These are phyloP conservation scores for Perccottus glenii DNA, from an alignment of 2,113 vertebrate genomes.

Conservation along the genomic window DNA sequence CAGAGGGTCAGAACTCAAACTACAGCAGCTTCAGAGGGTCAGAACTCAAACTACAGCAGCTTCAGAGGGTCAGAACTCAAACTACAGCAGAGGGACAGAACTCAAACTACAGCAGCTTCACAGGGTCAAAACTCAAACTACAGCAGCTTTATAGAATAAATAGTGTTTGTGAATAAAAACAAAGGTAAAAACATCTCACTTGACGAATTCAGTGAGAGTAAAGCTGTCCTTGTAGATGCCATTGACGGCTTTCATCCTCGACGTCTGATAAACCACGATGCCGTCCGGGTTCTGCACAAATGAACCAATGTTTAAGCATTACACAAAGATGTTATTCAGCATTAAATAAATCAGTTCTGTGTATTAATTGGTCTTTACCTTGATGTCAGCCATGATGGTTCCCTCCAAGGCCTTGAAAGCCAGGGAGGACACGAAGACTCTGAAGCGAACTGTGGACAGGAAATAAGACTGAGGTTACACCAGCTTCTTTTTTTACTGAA, in stretches of 20 bases:
- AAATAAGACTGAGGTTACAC: neutral
- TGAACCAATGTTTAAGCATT: neutral
- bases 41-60: too few species aligned
- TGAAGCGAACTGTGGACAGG: slow-evolving; percentile 59
- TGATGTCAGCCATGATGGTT: slow-evolving; percentile 64
- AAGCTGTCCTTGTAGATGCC: slow-evolving; percentile 57
- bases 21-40: too few species aligned
- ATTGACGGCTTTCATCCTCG: slow-evolving; percentile 11
- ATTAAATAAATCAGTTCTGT: too few species aligned
- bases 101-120: too few species aligned
- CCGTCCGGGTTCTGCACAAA: slow-evolving; percentile 71
- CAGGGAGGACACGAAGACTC: slow-evolving; percentile 68
- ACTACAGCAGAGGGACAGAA: too few species aligned
- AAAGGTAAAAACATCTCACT: slow-evolving; percentile 43
- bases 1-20: too few species aligned
- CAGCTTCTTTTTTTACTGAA: too few species aligned
- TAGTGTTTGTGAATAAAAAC: neutral
- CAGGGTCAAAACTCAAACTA: too few species aligned
- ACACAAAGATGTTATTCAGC: too few species aligned
- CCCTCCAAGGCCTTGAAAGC: slow-evolving; percentile 62
- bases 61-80: too few species aligned
- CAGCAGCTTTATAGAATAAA: too few species aligned
- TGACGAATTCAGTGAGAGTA: slow-evolving; percentile 63
- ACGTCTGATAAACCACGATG: slow-evolving; percentile 61
- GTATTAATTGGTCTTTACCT: slow-evolving; percentile 54